Percentiles rank a stretch among this genome's conserved stretches.
phyloP scores from a whole-genome alignment of 35 echinoderm and acorn worm species.

The Apostichopus japonicus region DNA sequence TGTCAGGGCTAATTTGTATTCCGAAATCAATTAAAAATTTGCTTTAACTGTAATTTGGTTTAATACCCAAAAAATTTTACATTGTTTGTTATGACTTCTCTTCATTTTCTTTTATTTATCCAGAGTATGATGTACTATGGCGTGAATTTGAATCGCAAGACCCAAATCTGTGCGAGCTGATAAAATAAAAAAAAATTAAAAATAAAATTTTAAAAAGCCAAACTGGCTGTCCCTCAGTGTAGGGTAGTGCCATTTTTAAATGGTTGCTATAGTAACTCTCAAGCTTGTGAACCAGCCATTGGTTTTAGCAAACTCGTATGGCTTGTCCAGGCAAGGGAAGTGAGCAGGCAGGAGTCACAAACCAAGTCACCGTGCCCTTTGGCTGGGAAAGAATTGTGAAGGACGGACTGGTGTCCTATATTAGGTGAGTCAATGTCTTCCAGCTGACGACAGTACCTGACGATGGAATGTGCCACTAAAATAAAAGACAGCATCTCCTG shows the following conservation, averaged over 20 bases:
- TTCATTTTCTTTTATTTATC: not conserved
- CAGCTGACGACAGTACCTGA: too few species aligned
- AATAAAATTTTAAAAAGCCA: not conserved
- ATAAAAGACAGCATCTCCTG: too few species aligned
- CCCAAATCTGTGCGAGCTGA: not conserved
- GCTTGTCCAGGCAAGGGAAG: not conserved
- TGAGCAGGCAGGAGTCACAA: not conserved
- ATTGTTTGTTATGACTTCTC: too few species aligned
- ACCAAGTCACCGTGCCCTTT: not conserved
- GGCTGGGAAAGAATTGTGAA: conserved; percentile 49
- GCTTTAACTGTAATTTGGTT: too few species aligned
- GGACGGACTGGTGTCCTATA: conserved; percentile 22
- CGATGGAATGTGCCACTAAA: too few species aligned
- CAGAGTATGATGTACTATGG: not conserved
- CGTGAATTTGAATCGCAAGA: not conserved
- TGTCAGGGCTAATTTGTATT: too few species aligned
- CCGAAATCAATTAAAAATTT: too few species aligned
- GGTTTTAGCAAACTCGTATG: conserved; percentile 29
- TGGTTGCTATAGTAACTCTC: conserved; percentile 39
- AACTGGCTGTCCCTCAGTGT: conserved; percentile 25
- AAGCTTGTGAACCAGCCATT: conserved; percentile 29
- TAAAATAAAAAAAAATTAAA: not conserved
- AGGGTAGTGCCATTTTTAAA: conserved; percentile 4
- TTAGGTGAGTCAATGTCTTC: conserved; percentile 20
- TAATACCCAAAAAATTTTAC: too few species aligned